phyloP scores from a whole-genome alignment of 2,797 vertebrate genomes.

The Hybognathus amarus region DNA sequence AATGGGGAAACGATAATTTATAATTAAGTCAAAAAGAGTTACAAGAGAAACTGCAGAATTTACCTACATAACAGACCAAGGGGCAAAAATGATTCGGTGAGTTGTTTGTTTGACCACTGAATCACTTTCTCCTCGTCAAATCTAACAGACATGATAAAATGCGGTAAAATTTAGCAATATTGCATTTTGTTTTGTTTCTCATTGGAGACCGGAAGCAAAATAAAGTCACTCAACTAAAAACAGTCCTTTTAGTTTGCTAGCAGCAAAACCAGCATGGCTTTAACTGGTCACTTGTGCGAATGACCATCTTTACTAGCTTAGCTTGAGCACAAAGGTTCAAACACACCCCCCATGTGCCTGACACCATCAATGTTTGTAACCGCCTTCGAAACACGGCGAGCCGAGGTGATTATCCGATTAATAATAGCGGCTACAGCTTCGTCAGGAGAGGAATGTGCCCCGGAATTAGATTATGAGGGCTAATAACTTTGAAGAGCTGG shows the following conservation, averaged over 20 bases:
- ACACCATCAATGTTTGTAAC: conserved; percentile 47
- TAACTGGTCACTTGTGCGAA: background rate
- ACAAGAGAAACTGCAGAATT: background rate
- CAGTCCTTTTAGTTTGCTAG: background rate
- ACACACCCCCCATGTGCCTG: background rate
- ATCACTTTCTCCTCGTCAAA: background rate
- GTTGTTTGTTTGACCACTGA: background rate
- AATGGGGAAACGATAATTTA: background rate
- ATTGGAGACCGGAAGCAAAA: background rate
- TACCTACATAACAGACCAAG: background rate
- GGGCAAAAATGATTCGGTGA: background rate
- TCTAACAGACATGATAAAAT: background rate
- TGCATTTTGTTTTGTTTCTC: background rate
- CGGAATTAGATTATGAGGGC: conserved; percentile 59
- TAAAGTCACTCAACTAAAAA: background rate
- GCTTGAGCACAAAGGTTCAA: background rate
- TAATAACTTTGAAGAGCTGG: conserved; percentile 58
- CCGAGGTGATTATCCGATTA: conserved; percentile 64
- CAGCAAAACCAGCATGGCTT: background rate
- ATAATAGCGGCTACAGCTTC: conserved; percentile 54
- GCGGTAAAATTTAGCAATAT: background rate
- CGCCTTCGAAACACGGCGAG: conserved; percentile 10
- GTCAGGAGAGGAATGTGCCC: conserved; percentile 55
- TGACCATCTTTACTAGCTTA: background rate
- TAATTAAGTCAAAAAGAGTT: background rate